Conservation (phyloP, 1,140 invertebrate species). For the Zelostemma sp. region DNA sequence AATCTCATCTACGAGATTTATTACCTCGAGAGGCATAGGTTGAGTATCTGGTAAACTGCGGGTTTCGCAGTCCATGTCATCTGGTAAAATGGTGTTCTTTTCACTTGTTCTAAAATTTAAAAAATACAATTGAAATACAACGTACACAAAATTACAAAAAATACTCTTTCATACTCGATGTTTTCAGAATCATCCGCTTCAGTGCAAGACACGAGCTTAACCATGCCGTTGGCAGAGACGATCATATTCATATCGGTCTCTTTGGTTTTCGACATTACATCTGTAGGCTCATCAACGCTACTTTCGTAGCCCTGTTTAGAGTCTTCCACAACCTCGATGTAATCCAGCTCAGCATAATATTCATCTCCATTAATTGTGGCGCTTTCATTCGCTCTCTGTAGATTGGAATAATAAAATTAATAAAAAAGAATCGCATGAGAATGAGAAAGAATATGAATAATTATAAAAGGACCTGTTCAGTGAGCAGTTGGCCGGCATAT, state of each 20-base stretch:
- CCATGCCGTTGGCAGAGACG: conserved; percentile 70
- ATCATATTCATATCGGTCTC: conserved; percentile 37
- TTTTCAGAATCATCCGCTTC: conserved; percentile 35
- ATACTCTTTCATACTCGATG: conserved; percentile 33
- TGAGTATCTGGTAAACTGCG: no score
- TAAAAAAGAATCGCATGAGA: no score
- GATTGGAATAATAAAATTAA: conserved; percentile 11
- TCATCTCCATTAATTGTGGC: conserved; percentile 93
- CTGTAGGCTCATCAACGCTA: conserved; percentile 72
- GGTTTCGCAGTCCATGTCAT: no score
- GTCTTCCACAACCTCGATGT: conserved; percentile 93
- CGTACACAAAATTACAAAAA: no score
- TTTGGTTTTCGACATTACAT: conserved; percentile 35
- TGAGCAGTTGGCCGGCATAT: conserved; percentile 93
- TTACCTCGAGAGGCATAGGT: no score
- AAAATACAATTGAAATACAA: no score
- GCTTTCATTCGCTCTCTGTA: conserved; percentile 73
- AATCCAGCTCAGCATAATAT: conserved; percentile 96
- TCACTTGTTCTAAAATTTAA: no score
- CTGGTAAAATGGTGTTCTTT: no score
- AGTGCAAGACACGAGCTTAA: conserved; percentile 26
- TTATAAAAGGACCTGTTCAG: conserved; percentile 79
- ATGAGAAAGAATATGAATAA: no score
- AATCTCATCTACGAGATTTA: conserved; percentile 8
- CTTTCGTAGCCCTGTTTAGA: conserved; percentile 90